phyloP scores from a whole-genome alignment of 2,113 vertebrate species.

The Syrrhaptes paradoxus region DNA sequence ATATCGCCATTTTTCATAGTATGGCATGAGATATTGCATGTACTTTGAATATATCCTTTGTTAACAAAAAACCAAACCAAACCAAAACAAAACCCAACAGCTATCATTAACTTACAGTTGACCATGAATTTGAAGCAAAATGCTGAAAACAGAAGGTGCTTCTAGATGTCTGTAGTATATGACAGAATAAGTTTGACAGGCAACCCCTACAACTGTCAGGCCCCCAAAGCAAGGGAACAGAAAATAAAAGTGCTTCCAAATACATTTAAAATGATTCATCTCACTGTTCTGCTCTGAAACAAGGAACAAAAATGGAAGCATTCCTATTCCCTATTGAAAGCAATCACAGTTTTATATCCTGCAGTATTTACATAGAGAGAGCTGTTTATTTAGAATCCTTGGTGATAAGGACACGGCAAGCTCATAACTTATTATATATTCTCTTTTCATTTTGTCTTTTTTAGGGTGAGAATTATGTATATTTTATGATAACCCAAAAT shows the following conservation, averaged over 20 bases:
- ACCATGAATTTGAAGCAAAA: not conserved
- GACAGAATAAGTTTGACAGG: not conserved
- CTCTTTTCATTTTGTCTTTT: constrained; percentile 82
- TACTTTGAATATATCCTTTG: not conserved
- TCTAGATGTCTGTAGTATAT: not conserved
- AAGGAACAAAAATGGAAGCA: constrained; percentile 67
- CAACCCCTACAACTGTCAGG: not conserved
- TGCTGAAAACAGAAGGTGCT: constrained; percentile 3
- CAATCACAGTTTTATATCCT: constrained; percentile 81
- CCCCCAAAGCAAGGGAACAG: constrained; percentile 9
- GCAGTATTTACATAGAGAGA: constrained; percentile 83
- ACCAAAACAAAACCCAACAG: not conserved
- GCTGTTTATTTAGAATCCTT: constrained; percentile 83
- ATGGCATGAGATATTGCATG: not conserved
- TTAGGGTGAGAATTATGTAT: constrained; percentile 81
- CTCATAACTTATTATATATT: constrained; percentile 83
- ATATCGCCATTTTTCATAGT: not conserved
- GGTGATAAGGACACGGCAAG: constrained; percentile 75
- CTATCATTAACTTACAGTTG: not conserved
- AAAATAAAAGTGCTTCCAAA: constrained; percentile 53
- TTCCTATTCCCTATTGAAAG: constrained; percentile 79
- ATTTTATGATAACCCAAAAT: constrained; percentile 89
- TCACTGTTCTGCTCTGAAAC: constrained; percentile 71
- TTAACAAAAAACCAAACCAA: not conserved
- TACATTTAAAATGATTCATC: constrained; percentile 65